These are phyloP conservation scores for Monopis laevigella DNA, from an alignment of 2,888 invertebrate species.

Conservation along the genomic window DNA sequence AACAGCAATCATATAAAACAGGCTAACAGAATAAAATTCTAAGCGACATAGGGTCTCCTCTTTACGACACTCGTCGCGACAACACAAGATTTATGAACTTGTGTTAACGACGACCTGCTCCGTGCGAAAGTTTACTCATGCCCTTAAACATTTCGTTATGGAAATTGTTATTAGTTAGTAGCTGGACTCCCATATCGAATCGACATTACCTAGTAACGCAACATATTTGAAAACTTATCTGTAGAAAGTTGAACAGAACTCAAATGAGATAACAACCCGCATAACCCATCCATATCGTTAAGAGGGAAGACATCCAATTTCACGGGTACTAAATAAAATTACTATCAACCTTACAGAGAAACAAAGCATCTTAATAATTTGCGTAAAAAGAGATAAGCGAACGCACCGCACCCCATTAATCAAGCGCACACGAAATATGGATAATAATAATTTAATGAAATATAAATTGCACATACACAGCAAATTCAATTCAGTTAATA, in stretches of 20 bases:
- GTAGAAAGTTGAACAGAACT: too few species aligned
- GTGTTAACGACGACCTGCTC: constrained; percentile 8
- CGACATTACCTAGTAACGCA: too few species aligned
- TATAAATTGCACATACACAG: constrained; percentile 27
- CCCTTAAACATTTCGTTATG: constrained; percentile 1
- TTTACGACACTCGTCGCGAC: constrained; percentile 8
- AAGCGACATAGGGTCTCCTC: constrained; percentile 8
- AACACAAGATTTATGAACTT: constrained; percentile 2
- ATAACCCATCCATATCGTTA: constrained; percentile 1
- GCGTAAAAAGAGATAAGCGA: constrained; percentile 45
- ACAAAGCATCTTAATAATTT: constrained; percentile 61
- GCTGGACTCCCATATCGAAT: too few species aligned
- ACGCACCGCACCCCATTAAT: constrained; percentile 38
- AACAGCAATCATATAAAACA: constrained; percentile 5
- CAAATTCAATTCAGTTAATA: constrained; percentile 49
- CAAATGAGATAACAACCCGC: too few species aligned
- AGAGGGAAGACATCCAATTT: constrained; percentile 41
- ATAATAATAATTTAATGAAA: constrained; percentile 37
- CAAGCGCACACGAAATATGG: constrained; percentile 34
- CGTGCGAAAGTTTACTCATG: constrained; percentile 6
- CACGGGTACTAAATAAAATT: constrained; percentile 63
- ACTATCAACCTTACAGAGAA: constrained; percentile 48
- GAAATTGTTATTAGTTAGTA: too few species aligned
- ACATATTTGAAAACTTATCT: too few species aligned
- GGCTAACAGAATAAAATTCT: constrained; percentile 8